These are phyloP conservation scores for Eurosta solidaginis DNA, from an alignment of 1,140 invertebrate genomes.

Conservation along the genomic window DNA sequence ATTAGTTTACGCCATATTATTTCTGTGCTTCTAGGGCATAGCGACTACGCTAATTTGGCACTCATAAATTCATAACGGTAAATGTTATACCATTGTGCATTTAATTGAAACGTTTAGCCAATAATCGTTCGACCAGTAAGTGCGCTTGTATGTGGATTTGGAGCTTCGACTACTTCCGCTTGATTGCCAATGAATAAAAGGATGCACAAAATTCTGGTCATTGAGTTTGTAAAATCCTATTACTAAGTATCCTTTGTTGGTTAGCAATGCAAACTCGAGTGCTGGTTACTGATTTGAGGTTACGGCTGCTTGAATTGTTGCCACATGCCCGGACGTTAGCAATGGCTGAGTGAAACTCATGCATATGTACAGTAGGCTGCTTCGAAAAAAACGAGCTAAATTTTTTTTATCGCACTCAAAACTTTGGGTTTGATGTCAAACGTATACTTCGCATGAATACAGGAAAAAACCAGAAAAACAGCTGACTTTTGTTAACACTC, in stretches of 20 bases:
- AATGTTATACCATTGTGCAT: not conserved
- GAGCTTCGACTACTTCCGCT: not conserved
- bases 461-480: too few species aligned
- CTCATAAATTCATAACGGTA: too few species aligned
- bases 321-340: not conserved
- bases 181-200: not conserved
- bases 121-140: not conserved
- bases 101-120: not conserved
- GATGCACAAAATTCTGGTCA: not conserved
- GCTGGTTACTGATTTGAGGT: not conserved
- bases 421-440: too few species aligned
- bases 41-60: too few species aligned
- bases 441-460: too few species aligned
- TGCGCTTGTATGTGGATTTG: not conserved
- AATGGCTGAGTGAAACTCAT: not conserved
- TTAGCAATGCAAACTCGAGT: not conserved
- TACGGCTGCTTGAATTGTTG: not conserved
- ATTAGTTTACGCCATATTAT: too few species aligned
- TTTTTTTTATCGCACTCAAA: too few species aligned
- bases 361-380: too few species aligned
- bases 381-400: too few species aligned
- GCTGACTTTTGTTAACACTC: too few species aligned
- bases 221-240: not conserved
- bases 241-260: slow-evolving; percentile 20
- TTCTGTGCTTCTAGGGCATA: too few species aligned